Conservation (phyloP, 2,113 vertebrate genomes). For the Albula goreensis region DNA sequence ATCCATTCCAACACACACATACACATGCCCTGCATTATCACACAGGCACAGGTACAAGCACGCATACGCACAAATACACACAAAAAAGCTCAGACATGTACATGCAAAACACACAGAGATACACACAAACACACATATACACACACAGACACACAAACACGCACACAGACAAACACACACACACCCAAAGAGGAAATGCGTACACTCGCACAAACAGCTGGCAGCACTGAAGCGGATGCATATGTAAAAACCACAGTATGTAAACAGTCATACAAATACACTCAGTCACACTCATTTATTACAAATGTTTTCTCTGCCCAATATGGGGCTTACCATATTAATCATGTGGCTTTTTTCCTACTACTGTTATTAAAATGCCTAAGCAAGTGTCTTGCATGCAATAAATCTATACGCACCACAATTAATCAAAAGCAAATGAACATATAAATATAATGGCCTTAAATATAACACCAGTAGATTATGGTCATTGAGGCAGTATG, state of each 20-base stretch:
- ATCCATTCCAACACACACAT: conserved; percentile 23
- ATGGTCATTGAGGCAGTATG: conserved; percentile 65
- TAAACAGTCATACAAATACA: conserved; percentile 69
- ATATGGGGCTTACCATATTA: conserved; percentile 65
- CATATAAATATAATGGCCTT: conserved; percentile 65
- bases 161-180: conserved; percentile 10
- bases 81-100: conserved; percentile 11
- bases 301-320: conserved; percentile 57
- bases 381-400: conserved; percentile 75
- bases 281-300: conserved; percentile 77
- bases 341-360: conserved; percentile 63
- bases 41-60: conserved; percentile 20
- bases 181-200: conserved; percentile 15
- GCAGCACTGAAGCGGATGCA: not conserved
- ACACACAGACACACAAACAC: conserved; percentile 19
- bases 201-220: not conserved
- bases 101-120: not conserved
- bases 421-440: conserved; percentile 75
- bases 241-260: not conserved
- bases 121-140: conserved; percentile 24
- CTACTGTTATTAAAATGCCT: conserved; percentile 77
- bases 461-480: conserved; percentile 70
- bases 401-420: conserved; percentile 73
- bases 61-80: conserved; percentile 25
- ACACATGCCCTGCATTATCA: not conserved